Percentiles rank a stretch among this genome's conserved stretches.
These are phyloP conservation scores for Oxyruncus cristatus DNA, from an alignment of 2,113 vertebrate genomes.

Conservation along the genomic window DNA sequence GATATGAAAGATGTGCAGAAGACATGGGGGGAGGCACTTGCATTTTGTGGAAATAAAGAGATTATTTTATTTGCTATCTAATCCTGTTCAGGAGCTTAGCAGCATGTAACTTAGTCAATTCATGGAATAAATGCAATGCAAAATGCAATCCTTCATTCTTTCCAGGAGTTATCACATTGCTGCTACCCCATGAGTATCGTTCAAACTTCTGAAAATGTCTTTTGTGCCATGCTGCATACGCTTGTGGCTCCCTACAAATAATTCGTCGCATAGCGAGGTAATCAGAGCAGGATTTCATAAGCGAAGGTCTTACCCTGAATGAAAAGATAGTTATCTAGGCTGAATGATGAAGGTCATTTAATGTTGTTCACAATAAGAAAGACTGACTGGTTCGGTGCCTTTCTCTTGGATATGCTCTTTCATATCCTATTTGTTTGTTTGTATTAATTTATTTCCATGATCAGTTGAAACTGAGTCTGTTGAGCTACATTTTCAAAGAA, in stretches of 20 bases:
- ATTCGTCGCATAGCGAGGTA: not conserved
- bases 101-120: not conserved
- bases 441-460: not conserved
- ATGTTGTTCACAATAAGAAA: not conserved
- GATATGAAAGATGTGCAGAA: not conserved
- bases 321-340: not conserved
- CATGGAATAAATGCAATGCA: not conserved
- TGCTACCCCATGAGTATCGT: not conserved
- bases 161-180: not conserved
- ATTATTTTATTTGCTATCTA: not conserved
- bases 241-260: not conserved
- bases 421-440: not conserved
- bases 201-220: not conserved
- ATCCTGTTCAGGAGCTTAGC: not conserved
- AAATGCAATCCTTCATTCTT: conserved; percentile 11
- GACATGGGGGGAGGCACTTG: not conserved
- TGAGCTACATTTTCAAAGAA: not conserved
- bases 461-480: not conserved
- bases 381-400: not conserved
- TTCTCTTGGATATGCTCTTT: not conserved
- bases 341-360: not conserved
- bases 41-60: not conserved
- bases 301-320: not conserved
- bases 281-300: conserved; percentile 3
- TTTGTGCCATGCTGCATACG: not conserved